These are phyloP conservation scores for Lasius platythorax DNA, from an alignment of 2,888 invertebrate genomes.

Conservation along the genomic window DNA sequence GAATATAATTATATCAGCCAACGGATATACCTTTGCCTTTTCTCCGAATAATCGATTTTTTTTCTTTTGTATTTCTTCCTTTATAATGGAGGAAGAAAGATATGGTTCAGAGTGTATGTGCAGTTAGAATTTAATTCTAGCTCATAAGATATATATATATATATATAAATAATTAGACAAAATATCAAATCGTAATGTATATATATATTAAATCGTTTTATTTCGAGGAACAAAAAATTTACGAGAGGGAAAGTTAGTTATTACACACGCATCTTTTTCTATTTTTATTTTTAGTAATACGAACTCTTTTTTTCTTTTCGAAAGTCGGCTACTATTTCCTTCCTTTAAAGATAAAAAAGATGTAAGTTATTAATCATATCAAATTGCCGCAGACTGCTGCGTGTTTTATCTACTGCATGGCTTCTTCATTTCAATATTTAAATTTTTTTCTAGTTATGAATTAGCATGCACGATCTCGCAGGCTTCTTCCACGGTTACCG, in stretches of 20 bases:
- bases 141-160: neutral
- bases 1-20: slow-evolving; percentile 74
- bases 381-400: neutral
- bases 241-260: neutral
- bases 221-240: neutral
- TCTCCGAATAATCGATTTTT: neutral
- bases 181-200: neutral
- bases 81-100: neutral
- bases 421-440: neutral
- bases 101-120: neutral
- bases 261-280: neutral
- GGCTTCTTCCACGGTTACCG: slow-evolving; percentile 1
- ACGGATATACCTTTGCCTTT: neutral
- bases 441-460: neutral
- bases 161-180: neutral
- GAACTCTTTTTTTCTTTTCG: neutral
- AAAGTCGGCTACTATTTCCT: neutral
- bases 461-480: slow-evolving; percentile 18
- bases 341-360: neutral
- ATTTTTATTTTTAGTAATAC: neutral
- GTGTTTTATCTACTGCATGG: slow-evolving; percentile 25
- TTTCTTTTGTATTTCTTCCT: neutral
- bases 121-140: neutral
- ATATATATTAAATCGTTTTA: neutral
- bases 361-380: neutral